phyloP scores from a whole-genome alignment of 1,140 invertebrate genomes.

The Watersipora subatra region DNA sequence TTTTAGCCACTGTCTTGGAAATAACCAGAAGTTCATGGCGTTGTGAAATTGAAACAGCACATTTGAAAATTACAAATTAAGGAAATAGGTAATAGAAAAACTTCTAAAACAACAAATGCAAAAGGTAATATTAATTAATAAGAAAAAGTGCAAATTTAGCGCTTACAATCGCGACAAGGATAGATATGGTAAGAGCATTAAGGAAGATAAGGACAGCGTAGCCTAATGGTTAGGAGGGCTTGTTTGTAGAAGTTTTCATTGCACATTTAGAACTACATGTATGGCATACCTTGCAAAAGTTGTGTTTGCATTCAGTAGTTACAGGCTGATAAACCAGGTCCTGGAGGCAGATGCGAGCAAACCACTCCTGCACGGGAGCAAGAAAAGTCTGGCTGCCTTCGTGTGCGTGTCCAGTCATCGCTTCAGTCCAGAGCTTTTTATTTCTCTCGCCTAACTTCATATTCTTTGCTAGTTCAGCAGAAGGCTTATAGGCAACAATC shows the following conservation, averaged over 20 bases:
- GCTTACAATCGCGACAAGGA: too few species aligned
- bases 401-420: too few species aligned
- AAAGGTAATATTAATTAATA: too few species aligned
- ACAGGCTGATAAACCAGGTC: slow-evolving; percentile 58
- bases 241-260: background rate
- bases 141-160: too few species aligned
- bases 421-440: slow-evolving; percentile 55
- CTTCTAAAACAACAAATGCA: too few species aligned
- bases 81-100: too few species aligned
- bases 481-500: slow-evolving; percentile 39
- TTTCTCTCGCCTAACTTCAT: slow-evolving; percentile 51
- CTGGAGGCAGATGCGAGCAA: slow-evolving; percentile 67
- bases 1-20: too few species aligned
- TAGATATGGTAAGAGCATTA: too few species aligned
- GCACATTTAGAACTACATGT: background rate
- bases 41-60: too few species aligned
- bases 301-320: slow-evolving; percentile 61
- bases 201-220: too few species aligned
- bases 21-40: too few species aligned
- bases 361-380: slow-evolving; percentile 51
- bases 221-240: background rate
- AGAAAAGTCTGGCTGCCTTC: slow-evolving; percentile 45
- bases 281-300: slow-evolving; percentile 55
- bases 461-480: slow-evolving; percentile 41
- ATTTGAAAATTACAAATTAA: too few species aligned